Evolutionary conservation across 1,140 invertebrate species (phyloP), one percentile per base, ranked within the genome.

Genomic region (Apolygus lucorum): DNA sequence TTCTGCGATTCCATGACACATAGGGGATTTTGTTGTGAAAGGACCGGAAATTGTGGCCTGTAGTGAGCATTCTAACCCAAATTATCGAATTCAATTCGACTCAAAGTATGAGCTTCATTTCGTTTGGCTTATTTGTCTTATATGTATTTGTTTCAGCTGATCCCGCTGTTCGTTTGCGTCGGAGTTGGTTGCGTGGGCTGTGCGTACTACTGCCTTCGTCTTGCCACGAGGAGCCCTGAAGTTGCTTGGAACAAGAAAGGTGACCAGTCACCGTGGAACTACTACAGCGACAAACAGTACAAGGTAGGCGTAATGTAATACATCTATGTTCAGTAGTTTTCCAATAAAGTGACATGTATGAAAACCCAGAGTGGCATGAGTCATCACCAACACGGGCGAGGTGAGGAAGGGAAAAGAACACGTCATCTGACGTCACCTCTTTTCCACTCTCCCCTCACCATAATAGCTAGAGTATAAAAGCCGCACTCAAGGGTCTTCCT

Each of bases 221-320:
- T 92, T 34, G 91, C 90, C n/a, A 73, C 81, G 0, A 82, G 82
- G 65, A 90, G 84, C 75, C 91, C 92, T 49, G 91, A 93, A 76
- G 91, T 93, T 14, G 81, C 87, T 63, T 93, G 90, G 90, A 84
- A 84, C 72, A 83, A 82, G 54, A 85, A 82, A 59, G 78, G 75
- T 24, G 91, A 91, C 75, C 85, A 86, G 1, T 89, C 91, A 75
- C 90, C 92, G 2, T 91, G 89, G 87, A 81, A 93, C 74, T 85
- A 87, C 69, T 94, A 90, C 77, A 81, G 82, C 64, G 79, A 85
- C 66, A 93, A 91, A 76, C 87, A 90, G 74, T 92, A 93, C 76
- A 93, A 93, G 84, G 91, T 92, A 81, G 63, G 27, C 42, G 42
- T n/a, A n/a, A n/a, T n/a, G n/a, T n/a, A n/a, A n/a, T n/a, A n/a